A percentile compares a stretch with the other conserved stretches of the same genome.
phyloP scores from a whole-genome alignment of 1,140 invertebrate genomes.

The Oreohelix idahoensis region DNA sequence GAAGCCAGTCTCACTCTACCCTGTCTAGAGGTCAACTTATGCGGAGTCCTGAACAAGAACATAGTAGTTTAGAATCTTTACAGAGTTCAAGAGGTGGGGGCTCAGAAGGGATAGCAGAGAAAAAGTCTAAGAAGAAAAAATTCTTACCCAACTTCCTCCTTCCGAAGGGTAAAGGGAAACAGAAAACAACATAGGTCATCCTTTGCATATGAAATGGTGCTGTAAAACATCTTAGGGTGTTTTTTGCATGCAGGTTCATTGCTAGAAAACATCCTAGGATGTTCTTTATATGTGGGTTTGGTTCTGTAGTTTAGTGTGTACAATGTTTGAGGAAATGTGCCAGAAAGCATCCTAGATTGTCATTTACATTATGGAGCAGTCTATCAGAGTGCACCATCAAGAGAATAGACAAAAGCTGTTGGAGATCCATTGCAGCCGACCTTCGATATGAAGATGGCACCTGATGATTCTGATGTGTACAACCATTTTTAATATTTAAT shows the following conservation, averaged over 20 bases:
- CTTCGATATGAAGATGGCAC: no score
- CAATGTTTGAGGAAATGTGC: no score
- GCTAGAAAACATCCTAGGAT: neutral
- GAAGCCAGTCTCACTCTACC: neutral
- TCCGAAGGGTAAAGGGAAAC: conserved; percentile 18
- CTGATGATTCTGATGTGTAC: no score
- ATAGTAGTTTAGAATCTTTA: conserved; percentile 24
- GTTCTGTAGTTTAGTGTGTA: no score
- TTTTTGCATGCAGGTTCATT: neutral
- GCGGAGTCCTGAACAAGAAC: conserved; percentile 11
- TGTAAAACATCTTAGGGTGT: neutral
- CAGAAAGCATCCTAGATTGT: no score
- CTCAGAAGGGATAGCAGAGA: neutral
- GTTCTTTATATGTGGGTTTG: neutral
- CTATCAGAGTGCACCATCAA: no score
- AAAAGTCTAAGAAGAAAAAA: conserved; percentile 26
- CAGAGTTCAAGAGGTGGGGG: neutral
- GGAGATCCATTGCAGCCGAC: no score
- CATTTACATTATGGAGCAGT: no score
- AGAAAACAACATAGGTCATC: conserved; percentile 18
- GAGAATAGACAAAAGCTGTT: no score
- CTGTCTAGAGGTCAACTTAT: neutral
- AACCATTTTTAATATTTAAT: no score
- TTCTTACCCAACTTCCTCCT: conserved; percentile 36
- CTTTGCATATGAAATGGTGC: neutral